These are phyloP conservation scores for Lasioglossum leucozonium DNA, from an alignment of 2,888 invertebrate species.

Conservation along the genomic window DNA sequence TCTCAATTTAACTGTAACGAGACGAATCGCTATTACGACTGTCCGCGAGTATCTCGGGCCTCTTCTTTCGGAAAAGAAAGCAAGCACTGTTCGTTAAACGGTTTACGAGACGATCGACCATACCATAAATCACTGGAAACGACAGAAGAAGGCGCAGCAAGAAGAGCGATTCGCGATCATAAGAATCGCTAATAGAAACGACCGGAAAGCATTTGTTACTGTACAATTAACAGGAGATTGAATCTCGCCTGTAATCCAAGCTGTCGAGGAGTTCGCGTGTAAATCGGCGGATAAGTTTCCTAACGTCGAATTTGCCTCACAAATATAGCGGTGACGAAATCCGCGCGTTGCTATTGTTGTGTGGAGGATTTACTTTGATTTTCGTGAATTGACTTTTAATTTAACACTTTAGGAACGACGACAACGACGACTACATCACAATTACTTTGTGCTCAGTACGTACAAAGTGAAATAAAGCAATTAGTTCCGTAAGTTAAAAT, in stretches of 20 bases:
- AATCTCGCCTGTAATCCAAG: slow-evolving; percentile 5
- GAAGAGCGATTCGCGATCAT: not conserved
- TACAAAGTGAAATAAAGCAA: not conserved
- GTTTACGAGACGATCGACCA: not conserved
- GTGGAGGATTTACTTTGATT: not conserved
- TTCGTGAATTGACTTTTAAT: too few species aligned
- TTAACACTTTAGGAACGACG: too few species aligned
- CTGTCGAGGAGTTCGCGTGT: not conserved
- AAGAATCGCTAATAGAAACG: slow-evolving; percentile 2
- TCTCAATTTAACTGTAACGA: not conserved
- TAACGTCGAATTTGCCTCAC: not conserved
- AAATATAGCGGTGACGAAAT: not conserved
- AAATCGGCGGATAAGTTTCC: slow-evolving; percentile 29
- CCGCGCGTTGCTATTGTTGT: not conserved
- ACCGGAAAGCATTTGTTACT: not conserved
- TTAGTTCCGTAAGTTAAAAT: not conserved
- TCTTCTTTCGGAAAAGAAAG: not conserved
- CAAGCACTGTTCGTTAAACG: not conserved
- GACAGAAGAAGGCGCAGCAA: not conserved
- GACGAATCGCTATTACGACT: not conserved
- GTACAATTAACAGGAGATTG: slow-evolving; percentile 19
- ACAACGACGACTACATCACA: too few species aligned
- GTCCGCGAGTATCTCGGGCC: not conserved
- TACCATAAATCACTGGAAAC: not conserved
- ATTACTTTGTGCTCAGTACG: too few species aligned